phyloP scores from a whole-genome alignment of 2,113 vertebrate genomes.

The Syrrhaptes paradoxus region DNA sequence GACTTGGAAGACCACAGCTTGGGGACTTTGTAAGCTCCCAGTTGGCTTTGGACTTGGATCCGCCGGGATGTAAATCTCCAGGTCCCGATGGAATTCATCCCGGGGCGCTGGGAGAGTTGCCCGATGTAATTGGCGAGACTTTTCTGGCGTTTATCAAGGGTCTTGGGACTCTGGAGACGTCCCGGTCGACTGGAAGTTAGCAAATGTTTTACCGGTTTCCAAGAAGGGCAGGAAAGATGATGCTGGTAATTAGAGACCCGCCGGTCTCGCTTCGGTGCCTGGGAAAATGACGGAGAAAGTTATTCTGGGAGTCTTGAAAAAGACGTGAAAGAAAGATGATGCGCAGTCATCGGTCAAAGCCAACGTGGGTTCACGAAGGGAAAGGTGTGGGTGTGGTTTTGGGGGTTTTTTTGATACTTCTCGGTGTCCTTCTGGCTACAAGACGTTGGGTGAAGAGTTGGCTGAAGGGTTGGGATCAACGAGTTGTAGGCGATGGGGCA shows the following conservation, averaged over 20 bases:
- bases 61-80: accelerated
- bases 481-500: not conserved
- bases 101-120: not conserved
- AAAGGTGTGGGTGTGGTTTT: not conserved
- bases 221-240: not conserved
- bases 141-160: not conserved
- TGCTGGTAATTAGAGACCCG: not conserved
- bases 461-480: not conserved
- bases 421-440: not conserved
- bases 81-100: not conserved
- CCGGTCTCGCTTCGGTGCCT: not conserved
- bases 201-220: not conserved
- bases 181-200: not conserved
- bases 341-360: not conserved
- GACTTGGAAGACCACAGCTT: not conserved
- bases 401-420: not conserved
- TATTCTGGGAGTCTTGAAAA: not conserved
- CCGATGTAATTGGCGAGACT: not conserved
- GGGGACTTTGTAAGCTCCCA: not conserved
- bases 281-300: not conserved
- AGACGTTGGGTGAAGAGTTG: not conserved
- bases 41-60: not conserved
- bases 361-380: not conserved
- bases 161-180: not conserved
- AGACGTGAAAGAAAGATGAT: not conserved